These are phyloP conservation scores for Syngnathus acus DNA, from an alignment of 2,797 vertebrate species.

Conservation along the genomic window DNA sequence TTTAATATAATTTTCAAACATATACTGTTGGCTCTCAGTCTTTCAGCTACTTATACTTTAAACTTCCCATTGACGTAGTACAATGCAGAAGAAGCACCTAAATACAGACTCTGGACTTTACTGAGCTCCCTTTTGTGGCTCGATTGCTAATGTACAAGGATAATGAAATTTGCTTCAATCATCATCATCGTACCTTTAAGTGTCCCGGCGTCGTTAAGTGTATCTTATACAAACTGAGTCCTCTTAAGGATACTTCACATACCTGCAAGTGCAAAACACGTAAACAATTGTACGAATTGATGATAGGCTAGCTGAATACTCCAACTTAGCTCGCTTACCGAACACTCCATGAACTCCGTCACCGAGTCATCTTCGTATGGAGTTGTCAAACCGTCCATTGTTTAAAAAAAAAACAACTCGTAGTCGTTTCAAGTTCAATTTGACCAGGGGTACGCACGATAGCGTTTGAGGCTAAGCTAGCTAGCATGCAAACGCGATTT, in stretches of 20 bases:
- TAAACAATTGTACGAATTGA: neutral
- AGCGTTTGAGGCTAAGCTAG: neutral
- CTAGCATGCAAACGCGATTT: neutral
- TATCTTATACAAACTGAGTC: conserved; percentile 69
- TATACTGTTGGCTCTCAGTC: too few relatives aligned
- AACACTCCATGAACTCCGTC: conserved; percentile 56
- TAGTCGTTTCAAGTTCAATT: neutral
- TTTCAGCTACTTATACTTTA: too few relatives aligned
- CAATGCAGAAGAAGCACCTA: too few relatives aligned
- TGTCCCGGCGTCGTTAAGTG: conserved; percentile 69
- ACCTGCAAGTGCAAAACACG: conserved; percentile 41
- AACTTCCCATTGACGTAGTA: too few relatives aligned
- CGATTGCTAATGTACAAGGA: neutral
- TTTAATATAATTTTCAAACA: too few relatives aligned
- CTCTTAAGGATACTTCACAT: conserved; percentile 68
- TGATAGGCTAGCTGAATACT: too few relatives aligned
- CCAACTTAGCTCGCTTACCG: conserved; percentile 35
- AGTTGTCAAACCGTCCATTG: conserved; percentile 63
- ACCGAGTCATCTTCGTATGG: conserved; percentile 58
- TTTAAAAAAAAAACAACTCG: neutral
- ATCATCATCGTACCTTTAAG: conserved; percentile 58
- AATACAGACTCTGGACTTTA: neutral
- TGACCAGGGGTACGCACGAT: neutral
- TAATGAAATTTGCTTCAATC: too few relatives aligned
- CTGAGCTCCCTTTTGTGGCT: neutral